These are phyloP conservation scores for Acarapis woodi DNA, from an alignment of 1,140 invertebrate genomes.

Conservation along the genomic window DNA sequence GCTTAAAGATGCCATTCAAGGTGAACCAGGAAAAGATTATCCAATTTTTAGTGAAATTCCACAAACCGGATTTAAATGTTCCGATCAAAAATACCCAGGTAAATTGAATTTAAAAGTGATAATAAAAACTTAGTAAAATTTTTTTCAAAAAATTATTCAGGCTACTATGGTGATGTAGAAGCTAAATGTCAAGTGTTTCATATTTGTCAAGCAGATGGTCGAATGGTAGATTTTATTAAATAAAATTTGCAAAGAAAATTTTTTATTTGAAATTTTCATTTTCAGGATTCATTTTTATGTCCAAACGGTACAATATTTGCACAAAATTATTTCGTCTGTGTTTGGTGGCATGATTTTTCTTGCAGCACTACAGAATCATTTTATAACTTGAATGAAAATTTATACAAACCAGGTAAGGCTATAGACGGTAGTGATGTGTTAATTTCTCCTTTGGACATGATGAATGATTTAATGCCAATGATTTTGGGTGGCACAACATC, in stretches of 20 bases:
- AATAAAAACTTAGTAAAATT: too few relatives aligned
- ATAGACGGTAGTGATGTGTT: too few relatives aligned
- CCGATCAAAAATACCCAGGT: slow-evolving; percentile 12
- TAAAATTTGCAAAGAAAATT: too few relatives aligned
- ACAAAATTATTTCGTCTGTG: slow-evolving; percentile 53
- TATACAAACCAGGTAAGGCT: slow-evolving; percentile 9
- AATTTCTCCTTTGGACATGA: too few relatives aligned
- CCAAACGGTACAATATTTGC: slow-evolving; percentile 64
- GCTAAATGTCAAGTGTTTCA: slow-evolving; percentile 35
- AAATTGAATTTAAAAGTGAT: too few relatives aligned
- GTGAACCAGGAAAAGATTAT: slow-evolving; percentile 20
- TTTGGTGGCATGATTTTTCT: slow-evolving; percentile 78
- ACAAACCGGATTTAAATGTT: slow-evolving; percentile 16
- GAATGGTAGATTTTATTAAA: too few relatives aligned
- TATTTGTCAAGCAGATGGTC: slow-evolving; percentile 24
- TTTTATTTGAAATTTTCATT: too few relatives aligned
- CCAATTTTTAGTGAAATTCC: slow-evolving; percentile 17
- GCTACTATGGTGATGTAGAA: slow-evolving; percentile 41
- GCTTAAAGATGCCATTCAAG: slow-evolving; percentile 15
- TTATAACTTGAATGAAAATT: slow-evolving; percentile 22
- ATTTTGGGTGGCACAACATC: too few relatives aligned
- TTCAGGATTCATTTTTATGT: slow-evolving; percentile 41
- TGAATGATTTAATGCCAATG: too few relatives aligned
- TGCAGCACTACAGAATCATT: slow-evolving; percentile 25
- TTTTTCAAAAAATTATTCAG: too few relatives aligned